phyloP scores from a whole-genome alignment of 2,113 vertebrate species.

The Rhegmatorhina hoffmannsi region DNA sequence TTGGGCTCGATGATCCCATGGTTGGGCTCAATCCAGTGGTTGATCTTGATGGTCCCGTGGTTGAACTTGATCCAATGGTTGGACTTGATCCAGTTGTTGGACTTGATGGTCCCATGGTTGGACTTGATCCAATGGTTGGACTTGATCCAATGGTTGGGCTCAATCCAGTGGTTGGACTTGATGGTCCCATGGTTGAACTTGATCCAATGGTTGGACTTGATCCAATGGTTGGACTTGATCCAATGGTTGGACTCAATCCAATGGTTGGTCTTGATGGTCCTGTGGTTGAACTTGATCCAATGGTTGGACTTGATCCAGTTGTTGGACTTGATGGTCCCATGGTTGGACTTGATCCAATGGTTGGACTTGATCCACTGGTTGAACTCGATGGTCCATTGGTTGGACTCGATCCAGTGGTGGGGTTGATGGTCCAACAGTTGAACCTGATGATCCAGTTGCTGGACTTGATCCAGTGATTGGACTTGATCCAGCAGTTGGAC shows the following conservation, averaged over 20 bases:
- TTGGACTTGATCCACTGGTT: not conserved
- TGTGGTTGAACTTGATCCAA: not conserved
- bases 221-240: not conserved
- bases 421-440: too few relatives aligned
- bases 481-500: not conserved
- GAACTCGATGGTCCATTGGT: not conserved
- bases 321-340: not conserved
- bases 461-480: not conserved
- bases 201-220: not conserved
- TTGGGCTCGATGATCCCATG: not conserved
- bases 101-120: not conserved
- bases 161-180: not conserved
- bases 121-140: not conserved
- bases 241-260: not conserved
- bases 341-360: fast-evolving
- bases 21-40: not conserved
- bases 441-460: too few relatives aligned
- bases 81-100: fast-evolving
- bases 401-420: not conserved
- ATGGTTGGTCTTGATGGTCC: not conserved
- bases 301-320: not conserved
- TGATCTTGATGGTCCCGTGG: not conserved
- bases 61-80: not conserved
- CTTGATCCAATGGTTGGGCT: too few relatives aligned
- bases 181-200: not conserved